A percentile compares a stretch with the other conserved stretches of the same genome.
These are phyloP conservation scores for Prenolepis imparis DNA, from an alignment of 2,888 invertebrate species.

Conservation along the genomic window DNA sequence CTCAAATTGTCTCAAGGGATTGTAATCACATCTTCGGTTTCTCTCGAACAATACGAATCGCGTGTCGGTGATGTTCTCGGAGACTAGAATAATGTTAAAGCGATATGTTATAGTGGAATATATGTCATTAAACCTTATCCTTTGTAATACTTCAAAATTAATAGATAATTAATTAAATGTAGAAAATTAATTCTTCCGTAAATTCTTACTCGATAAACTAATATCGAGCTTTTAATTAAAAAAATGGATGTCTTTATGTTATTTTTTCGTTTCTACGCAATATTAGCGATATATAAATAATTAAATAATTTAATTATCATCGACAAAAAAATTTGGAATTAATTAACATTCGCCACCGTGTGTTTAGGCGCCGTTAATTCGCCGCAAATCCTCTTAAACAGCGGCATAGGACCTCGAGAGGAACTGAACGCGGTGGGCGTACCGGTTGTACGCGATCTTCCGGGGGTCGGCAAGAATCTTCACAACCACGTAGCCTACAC, in stretches of 20 bases:
- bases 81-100: neutral
- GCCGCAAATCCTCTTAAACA: constrained; percentile 96
- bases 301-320: neutral
- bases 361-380: constrained; percentile 94
- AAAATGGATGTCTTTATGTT: neutral
- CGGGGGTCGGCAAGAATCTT: constrained; percentile 94
- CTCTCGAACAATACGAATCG: constrained; percentile 37
- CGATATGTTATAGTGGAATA: neutral
- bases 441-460: constrained; percentile 90
- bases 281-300: neutral
- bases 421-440: constrained; percentile 90
- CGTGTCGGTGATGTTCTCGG: constrained; percentile 23
- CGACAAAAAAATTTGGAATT: neutral
- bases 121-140: neutral
- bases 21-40: constrained; percentile 31
- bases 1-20: constrained; percentile 22
- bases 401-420: constrained; percentile 94
- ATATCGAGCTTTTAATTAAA: neutral
- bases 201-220: neutral
- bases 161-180: neutral
- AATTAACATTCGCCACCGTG: neutral
- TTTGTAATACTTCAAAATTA: neutral
- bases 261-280: neutral
- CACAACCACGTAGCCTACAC: constrained; percentile 95
- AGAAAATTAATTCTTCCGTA: neutral